Evolutionary conservation across 2,113 vertebrate species (phyloP).

Genomic region (Lagopus leucura): DNA sequence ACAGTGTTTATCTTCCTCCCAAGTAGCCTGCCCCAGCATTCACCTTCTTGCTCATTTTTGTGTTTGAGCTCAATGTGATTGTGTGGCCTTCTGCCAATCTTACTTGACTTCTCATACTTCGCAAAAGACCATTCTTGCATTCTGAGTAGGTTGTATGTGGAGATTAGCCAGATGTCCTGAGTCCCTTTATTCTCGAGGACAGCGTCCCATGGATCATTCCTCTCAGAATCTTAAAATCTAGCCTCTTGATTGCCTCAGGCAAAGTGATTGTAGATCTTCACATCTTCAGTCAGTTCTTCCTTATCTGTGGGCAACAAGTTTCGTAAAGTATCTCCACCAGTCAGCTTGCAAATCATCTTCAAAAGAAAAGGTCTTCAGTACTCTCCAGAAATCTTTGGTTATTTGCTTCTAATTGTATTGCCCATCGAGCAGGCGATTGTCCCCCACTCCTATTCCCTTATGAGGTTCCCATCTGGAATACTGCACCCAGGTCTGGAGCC

Average conservation of each 20-base stretch:
- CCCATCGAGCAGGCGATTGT: background rate
- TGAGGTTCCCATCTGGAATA: too few relatives aligned
- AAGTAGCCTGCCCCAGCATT: background rate
- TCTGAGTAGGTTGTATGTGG: background rate
- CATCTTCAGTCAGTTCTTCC: background rate
- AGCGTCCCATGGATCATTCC: background rate
- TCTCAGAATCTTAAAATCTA: background rate
- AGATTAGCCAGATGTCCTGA: background rate
- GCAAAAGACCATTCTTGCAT: background rate
- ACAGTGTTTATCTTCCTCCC: background rate
- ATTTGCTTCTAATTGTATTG: background rate
- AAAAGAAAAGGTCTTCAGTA: background rate
- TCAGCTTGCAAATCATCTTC: background rate
- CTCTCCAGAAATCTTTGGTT: background rate
- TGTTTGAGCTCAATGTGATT: background rate
- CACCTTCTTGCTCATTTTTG: background rate
- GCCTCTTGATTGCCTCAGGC: background rate
- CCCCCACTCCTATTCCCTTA: too few relatives aligned
- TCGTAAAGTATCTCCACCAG: background rate
- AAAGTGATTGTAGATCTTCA: background rate
- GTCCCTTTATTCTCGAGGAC: background rate
- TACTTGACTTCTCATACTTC: background rate
- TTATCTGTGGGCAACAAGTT: background rate
- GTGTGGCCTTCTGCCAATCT: background rate
- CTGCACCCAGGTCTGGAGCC: too few relatives aligned